Evolutionary conservation across 2,797 vertebrate species (phyloP), one percentile per base, ranked within the genome.

Genomic region (Oophaga sylvatica): DNA sequence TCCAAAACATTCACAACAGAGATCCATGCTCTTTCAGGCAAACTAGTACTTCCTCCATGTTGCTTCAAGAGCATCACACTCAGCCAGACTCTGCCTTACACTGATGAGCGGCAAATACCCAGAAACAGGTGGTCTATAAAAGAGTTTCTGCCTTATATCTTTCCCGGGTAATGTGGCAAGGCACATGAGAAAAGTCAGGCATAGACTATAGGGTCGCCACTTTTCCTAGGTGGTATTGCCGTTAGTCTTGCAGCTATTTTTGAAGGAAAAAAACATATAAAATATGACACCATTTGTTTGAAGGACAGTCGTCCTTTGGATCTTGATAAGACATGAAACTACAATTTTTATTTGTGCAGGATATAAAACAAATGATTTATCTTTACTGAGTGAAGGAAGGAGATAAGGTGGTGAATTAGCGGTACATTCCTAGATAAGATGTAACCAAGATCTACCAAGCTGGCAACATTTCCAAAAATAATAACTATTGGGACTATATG

Each of bases 381-480:
- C 77, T 88, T 79, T 60, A 85, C 81, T 80, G 87, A 85, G 60
- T 82, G 70, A 81, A 88, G 59, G 76, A 65, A 35, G 48, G 17
- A 89, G 87, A 89, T 89, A 89, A 85, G 83, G 45, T 76, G 77
- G 68, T 76, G 68, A 76, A 75, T 76, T 57, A 85, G 60, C 53
- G 57, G 20, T 81, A 82, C 60, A 67, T 67, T 85, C 31, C 60
- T 63, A 77, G 83, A 85, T 85, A 84, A 89, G 83, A 48, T 31
- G 67, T 60, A 81, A 71, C 83, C 60, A 85, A 88, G 31, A 81
- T 80, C 77, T 70, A 63, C 31, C 15, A 79, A 26, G 57, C 35
- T 87, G 75, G 62, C 84, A 56, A 22, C 41, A 56, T 67, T n/a
- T 53, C 22, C 45, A 45, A 45, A n/a, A 75, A 84, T 57, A 31